Conservation (phyloP, 2,113 vertebrate species). For the Caracal caracal region DNA sequence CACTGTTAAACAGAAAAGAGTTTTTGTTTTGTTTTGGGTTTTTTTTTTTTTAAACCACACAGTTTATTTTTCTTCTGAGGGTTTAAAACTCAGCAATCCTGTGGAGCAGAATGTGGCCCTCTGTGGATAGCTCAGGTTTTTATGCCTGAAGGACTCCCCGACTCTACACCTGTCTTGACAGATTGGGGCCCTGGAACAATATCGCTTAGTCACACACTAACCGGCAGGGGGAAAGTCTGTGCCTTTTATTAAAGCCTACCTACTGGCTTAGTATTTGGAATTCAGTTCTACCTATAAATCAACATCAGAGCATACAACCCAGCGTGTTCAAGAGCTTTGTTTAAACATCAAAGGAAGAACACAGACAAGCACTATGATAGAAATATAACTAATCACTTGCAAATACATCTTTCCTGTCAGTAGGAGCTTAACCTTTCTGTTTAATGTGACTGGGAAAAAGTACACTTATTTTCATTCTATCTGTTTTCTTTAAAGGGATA, state of each 20-base stretch:
- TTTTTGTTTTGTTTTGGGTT: neutral
- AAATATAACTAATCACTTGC: constrained; percentile 91
- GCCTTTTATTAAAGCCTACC: constrained; percentile 86
- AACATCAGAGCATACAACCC: constrained; percentile 90
- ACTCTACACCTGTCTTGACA: constrained; percentile 86
- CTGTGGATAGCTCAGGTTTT: constrained; percentile 78
- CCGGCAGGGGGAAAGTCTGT: constrained; percentile 86
- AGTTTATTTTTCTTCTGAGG: constrained; percentile 53
- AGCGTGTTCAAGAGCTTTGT: constrained; percentile 90
- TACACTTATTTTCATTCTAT: constrained; percentile 82
- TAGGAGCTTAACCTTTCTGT: constrained; percentile 90
- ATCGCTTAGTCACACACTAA: constrained; percentile 85
- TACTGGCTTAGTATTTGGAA: constrained; percentile 87
- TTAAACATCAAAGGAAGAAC: constrained; percentile 91
- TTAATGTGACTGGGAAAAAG: constrained; percentile 86
- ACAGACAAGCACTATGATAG: constrained; percentile 86
- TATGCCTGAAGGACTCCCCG: constrained; percentile 83
- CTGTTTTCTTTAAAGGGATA: constrained; percentile 81
- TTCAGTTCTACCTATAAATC: constrained; percentile 90
- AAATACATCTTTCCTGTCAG: constrained; percentile 90
- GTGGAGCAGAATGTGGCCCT: constrained; percentile 77
- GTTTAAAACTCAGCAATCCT: constrained; percentile 57
- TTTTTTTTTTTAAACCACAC: neutral
- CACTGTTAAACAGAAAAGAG: neutral
- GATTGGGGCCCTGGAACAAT: constrained; percentile 84